Evolutionary conservation across 2,797 vertebrate species (phyloP).

Genomic region (Salmo trutta): DNA sequence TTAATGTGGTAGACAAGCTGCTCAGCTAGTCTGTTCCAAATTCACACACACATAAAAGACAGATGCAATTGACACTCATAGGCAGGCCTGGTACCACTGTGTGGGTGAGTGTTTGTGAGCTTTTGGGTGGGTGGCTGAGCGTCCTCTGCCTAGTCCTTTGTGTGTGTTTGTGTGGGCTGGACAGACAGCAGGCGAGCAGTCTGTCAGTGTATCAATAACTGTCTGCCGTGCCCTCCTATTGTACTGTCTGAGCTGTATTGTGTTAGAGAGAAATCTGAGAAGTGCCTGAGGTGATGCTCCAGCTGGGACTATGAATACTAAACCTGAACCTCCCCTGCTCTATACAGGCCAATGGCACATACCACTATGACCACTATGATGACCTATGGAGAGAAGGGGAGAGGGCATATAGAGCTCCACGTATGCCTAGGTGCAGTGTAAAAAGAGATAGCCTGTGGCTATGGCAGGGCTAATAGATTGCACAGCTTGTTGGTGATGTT

Average conservation of each 20-base stretch:
- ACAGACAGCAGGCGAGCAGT: constrained; percentile 22
- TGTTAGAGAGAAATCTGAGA: constrained; percentile 54
- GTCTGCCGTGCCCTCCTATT: constrained; percentile 62
- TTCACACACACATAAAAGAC: constrained; percentile 22
- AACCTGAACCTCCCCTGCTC: constrained; percentile 25
- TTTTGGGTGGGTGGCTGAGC: too few relatives aligned
- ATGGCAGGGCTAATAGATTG: constrained; percentile 52
- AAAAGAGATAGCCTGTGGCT: constrained; percentile 45
- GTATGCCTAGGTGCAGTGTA: constrained; percentile 32
- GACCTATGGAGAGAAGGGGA: not conserved
- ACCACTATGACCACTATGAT: not conserved
- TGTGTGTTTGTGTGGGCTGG: constrained; percentile 32
- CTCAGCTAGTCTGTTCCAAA: constrained; percentile 12
- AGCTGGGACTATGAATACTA: constrained; percentile 63
- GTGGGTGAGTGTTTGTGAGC: constrained; percentile 28
- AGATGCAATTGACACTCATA: not conserved
- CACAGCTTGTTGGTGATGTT: constrained; percentile 61
- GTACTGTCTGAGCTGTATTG: constrained; percentile 59
- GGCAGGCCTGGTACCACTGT: constrained; percentile 21
- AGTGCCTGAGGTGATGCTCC: constrained; percentile 54
- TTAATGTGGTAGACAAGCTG: constrained; percentile 27
- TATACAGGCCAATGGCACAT: not conserved
- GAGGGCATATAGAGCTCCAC: not conserved
- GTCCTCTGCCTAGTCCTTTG: constrained; percentile 9
- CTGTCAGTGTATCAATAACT: constrained; percentile 48